A percentile compares a stretch with the other conserved stretches of the same genome.
Evolutionary conservation across 2,113 vertebrate genomes (phyloP).

Genomic region (Cyrtonyx montezumae): DNA sequence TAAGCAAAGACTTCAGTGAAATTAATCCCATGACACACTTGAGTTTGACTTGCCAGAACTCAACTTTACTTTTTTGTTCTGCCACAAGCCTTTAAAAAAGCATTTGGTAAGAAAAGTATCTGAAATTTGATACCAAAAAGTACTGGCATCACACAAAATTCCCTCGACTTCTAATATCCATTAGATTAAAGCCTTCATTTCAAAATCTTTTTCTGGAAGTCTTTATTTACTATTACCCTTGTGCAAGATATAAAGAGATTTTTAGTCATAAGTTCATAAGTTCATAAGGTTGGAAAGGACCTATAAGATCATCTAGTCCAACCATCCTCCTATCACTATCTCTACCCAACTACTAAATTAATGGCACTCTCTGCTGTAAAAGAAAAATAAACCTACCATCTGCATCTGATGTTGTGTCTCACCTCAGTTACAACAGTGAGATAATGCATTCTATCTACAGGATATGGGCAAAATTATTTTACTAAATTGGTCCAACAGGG

Average conservation of each 20-base stretch:
- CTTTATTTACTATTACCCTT: background rate
- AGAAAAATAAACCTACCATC: background rate
- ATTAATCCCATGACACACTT: background rate
- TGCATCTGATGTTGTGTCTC: background rate
- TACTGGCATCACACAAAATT: background rate
- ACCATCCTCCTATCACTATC: no score
- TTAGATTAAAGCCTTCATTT: background rate
- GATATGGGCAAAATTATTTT: background rate
- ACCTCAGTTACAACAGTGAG: background rate
- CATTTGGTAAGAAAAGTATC: background rate
- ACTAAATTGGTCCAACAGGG: background rate
- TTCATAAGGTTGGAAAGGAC: no score
- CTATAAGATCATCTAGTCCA: no score
- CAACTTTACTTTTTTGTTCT: background rate
- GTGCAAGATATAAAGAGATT: background rate
- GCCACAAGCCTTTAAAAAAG: background rate
- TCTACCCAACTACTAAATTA: no score
- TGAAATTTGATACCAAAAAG: background rate
- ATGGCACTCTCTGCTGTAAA: background rate
- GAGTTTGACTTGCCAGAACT: background rate
- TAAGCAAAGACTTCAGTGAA: background rate
- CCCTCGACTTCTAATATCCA: background rate
- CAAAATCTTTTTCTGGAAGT: background rate
- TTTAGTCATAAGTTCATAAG: no score
- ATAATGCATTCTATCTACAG: background rate